phyloP scores from a whole-genome alignment of 2,888 invertebrate genomes.

The Elegia similella region DNA sequence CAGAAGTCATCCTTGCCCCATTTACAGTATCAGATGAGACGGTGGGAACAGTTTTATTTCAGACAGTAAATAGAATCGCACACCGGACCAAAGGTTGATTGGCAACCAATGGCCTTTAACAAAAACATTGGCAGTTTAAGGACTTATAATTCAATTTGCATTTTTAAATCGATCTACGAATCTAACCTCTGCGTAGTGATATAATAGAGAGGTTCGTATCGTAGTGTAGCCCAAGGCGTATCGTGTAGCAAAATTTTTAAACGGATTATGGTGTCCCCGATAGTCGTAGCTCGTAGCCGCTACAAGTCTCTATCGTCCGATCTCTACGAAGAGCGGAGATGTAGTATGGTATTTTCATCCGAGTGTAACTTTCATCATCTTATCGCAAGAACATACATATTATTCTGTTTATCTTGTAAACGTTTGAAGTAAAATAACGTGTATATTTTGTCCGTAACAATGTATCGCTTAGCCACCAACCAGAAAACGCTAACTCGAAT shows the following conservation, averaged over 20 bases:
- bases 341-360: neutral
- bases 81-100: no score
- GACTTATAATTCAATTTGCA: no score
- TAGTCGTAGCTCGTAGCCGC: conserved; percentile 9
- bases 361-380: neutral
- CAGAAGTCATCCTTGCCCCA: no score
- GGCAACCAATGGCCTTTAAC: no score
- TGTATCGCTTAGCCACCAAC: neutral
- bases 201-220: neutral
- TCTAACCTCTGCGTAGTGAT: neutral
- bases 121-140: no score
- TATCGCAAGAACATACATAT: conserved; percentile 3
- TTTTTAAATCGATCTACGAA: no score
- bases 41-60: no score
- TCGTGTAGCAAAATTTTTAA: neutral
- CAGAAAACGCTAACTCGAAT: conserved; percentile 6
- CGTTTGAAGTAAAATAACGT: neutral
- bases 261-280: neutral
- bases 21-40: no score
- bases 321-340: conserved; percentile 3
- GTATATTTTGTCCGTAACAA: neutral
- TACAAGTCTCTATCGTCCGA: conserved; percentile 3
- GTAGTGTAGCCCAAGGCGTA: neutral
- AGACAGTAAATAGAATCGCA: no score
- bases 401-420: neutral